Percentiles rank a stretch among this genome's conserved stretches.
Evolutionary conservation across 2,113 vertebrate genomes (phyloP).

Genomic region (Callospermophilus lateralis): DNA sequence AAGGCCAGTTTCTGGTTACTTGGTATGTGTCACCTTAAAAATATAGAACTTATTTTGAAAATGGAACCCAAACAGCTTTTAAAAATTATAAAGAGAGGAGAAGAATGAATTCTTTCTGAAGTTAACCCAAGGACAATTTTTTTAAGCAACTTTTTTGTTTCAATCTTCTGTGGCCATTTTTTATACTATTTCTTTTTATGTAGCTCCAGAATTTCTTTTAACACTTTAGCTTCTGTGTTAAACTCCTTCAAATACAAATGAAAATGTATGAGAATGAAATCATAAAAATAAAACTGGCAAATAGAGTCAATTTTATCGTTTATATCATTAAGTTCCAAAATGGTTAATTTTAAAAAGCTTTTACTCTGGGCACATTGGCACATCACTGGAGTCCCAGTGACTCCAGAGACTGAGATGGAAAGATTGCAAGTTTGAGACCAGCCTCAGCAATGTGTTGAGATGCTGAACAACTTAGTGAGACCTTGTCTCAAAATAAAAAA

Average conservation of each 20-base stretch:
- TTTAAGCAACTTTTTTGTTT: slow-evolving; percentile 8
- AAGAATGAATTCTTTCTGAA: background rate
- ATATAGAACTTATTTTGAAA: slow-evolving; percentile 70
- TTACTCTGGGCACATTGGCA: background rate
- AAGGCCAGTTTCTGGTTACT: slow-evolving; percentile 75
- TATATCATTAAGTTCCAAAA: background rate
- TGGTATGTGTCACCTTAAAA: slow-evolving; percentile 82
- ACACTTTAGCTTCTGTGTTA: background rate
- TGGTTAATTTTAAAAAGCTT: background rate
- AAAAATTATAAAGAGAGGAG: background rate
- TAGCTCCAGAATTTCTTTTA: background rate
- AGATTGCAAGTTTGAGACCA: too few relatives aligned
- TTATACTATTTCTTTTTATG: slow-evolving; percentile 19
- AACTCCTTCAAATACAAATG: background rate
- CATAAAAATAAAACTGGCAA: background rate
- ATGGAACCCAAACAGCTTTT: slow-evolving; percentile 50
- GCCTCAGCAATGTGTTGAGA: too few relatives aligned
- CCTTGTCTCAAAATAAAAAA: too few relatives aligned
- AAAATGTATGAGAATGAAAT: slow-evolving; percentile 5
- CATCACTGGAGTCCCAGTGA: too few relatives aligned
- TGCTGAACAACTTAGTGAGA: too few relatives aligned
- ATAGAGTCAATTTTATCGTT: background rate
- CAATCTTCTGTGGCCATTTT: background rate
- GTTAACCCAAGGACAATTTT: background rate
- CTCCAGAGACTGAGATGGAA: too few relatives aligned